These are phyloP conservation scores for Digitonthophagus gazella DNA, from an alignment of 2,888 invertebrate species.

Conservation along the genomic window DNA sequence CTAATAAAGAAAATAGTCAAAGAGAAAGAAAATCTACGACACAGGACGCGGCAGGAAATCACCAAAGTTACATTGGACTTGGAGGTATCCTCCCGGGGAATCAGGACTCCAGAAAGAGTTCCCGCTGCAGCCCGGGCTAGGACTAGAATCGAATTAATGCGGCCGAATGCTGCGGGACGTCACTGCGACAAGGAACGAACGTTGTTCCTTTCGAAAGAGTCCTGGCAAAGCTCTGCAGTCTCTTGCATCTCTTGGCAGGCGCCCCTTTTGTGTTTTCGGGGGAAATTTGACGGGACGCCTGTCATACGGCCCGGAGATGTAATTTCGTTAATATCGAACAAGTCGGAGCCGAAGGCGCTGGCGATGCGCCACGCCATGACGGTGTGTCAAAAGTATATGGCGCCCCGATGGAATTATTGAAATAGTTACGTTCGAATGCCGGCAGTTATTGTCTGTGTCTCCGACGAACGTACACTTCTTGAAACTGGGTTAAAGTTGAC, in stretches of 20 bases:
- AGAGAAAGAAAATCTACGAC: neutral
- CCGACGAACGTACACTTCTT: neutral
- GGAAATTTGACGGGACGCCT: neutral
- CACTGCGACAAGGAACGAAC: neutral
- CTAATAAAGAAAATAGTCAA: neutral
- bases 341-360: neutral
- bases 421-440: too few species aligned
- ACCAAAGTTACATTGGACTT: neutral
- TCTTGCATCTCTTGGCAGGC: neutral
- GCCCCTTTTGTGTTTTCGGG: neutral
- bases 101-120: neutral
- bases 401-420: neutral
- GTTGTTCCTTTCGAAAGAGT: neutral
- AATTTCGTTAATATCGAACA: neutral
- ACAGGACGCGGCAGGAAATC: neutral
- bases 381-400: neutral
- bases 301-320: neutral
- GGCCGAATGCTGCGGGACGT: neutral
- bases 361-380: neutral
- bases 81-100: neutral
- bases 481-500: neutral
- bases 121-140: neutral
- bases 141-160: neutral
- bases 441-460: neutral
- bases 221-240: too few species aligned